These are phyloP conservation scores for Erpornis zantholeuca DNA, from an alignment of 2,113 vertebrate genomes.

Conservation along the genomic window DNA sequence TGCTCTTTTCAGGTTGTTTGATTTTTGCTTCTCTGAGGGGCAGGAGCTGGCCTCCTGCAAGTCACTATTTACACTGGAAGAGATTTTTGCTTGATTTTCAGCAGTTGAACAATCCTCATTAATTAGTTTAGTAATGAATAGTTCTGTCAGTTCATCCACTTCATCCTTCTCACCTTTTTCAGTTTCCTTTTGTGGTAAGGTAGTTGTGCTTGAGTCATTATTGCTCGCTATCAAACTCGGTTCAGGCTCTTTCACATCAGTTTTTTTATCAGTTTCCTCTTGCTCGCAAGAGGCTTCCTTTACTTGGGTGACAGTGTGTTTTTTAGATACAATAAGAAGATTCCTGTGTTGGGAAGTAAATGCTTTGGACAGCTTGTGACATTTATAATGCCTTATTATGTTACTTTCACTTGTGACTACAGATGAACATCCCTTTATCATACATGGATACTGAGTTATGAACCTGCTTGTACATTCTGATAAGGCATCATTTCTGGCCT, in stretches of 20 bases:
- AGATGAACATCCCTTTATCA: constrained; percentile 94
- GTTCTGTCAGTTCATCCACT: constrained; percentile 79
- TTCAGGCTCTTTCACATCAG: constrained; percentile 62
- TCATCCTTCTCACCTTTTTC: constrained; percentile 78
- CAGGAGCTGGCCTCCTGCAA: constrained; percentile 66
- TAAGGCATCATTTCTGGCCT: constrained; percentile 85
- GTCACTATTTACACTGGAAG: constrained; percentile 67
- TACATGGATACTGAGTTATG: constrained; percentile 91
- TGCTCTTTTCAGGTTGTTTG: constrained; percentile 72
- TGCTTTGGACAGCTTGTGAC: constrained; percentile 90
- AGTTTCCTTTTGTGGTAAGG: constrained; percentile 58
- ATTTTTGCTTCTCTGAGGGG: constrained; percentile 72
- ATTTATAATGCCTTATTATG: constrained; percentile 92
- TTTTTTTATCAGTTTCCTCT: constrained; percentile 68
- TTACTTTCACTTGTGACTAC: constrained; percentile 90
- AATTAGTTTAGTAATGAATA: constrained; percentile 82
- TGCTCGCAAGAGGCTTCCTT: constrained; percentile 74
- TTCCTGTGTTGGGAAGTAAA: constrained; percentile 89
- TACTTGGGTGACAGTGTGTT: constrained; percentile 65
- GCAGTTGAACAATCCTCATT: constrained; percentile 75
- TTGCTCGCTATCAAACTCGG: background rate
- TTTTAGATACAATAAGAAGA: constrained; percentile 92
- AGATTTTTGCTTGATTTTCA: constrained; percentile 66
- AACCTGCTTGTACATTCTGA: constrained; percentile 87
- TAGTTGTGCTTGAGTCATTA: constrained; percentile 70